Evolutionary conservation across 2,888 invertebrate genomes (phyloP).

Genomic region (Drosophila austrosaltans): DNA sequence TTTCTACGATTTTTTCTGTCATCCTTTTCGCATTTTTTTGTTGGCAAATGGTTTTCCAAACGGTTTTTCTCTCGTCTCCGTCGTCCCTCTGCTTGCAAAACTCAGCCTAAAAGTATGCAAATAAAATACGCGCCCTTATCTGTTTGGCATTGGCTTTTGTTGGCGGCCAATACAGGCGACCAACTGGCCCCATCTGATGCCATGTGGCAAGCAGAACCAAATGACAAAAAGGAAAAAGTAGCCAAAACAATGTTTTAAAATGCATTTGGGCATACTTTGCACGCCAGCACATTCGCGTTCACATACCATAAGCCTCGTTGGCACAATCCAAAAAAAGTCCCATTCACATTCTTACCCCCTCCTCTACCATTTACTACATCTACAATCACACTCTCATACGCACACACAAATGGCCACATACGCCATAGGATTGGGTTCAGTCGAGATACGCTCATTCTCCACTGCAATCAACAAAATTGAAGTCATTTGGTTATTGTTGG

Average conservation of each 20-base stretch:
- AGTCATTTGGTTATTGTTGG: slow-evolving; percentile 49
- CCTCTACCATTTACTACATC: too few species aligned
- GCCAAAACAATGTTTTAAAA: slow-evolving; percentile 70
- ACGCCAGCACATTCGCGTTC: slow-evolving; percentile 53
- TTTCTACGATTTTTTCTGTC: slow-evolving; percentile 37
- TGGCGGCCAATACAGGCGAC: slow-evolving; percentile 24
- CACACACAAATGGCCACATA: slow-evolving; percentile 35
- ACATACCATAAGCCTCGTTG: slow-evolving; percentile 60
- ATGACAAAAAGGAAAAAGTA: slow-evolving; percentile 35
- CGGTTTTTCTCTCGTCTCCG: slow-evolving; percentile 26
- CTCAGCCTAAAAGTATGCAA: slow-evolving; percentile 78
- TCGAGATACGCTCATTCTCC: slow-evolving; percentile 40
- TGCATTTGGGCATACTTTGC: slow-evolving; percentile 73
- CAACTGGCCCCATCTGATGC: slow-evolving; percentile 37
- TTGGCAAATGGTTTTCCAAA: slow-evolving; percentile 72
- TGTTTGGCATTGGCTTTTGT: slow-evolving; percentile 75
- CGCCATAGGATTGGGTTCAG: slow-evolving; percentile 16
- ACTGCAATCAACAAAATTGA: slow-evolving; percentile 74
- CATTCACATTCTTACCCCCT: slow-evolving; percentile 32
- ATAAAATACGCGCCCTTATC: slow-evolving; percentile 76
- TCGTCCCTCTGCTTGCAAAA: slow-evolving; percentile 41
- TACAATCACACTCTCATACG: neutral
- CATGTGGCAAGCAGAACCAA: slow-evolving; percentile 35
- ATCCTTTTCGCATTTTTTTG: slow-evolving; percentile 57
- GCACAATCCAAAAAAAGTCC: slow-evolving; percentile 16